Base-by-base conservation (phyloP, 1,140 invertebrate genomes). In the Microplitis demolitor region DNA sequence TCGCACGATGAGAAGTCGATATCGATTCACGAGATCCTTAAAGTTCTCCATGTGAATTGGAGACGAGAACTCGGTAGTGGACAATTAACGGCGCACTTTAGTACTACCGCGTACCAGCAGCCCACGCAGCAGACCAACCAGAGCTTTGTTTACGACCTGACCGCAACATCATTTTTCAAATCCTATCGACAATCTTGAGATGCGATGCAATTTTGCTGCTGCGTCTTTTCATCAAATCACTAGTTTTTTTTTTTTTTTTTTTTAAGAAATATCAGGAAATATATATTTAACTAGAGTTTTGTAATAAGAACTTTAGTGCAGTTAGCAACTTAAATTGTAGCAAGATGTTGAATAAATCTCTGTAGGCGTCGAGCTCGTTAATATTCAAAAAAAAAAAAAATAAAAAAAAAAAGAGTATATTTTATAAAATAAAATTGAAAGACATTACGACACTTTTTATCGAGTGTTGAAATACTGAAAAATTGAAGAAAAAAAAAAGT, bases 131-230 rank as follows among this genome's bases (percentile, higher is more conserved):
- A 45, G 14, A 3, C 64, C 24, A 24, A 24, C 24, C 70, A 33
- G 39, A 75, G 67, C 79, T 82, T 83, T 80, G 79, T 82, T 83
- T 83, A 84, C 80, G 77, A 77, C 62, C 51, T 76, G 71, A 74
- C 56, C 54, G 68, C 77, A 73, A 79, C 78, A 75, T 80, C 79
- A 79, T 77, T 80, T 74, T 76, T 74, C 74, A 76, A 78, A 71
- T 64, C 69, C 72, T 82, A 83, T 82, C 81, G 72, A 73, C 66
- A 68, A 79, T 82, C 81, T 81, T 16, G 56, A 39, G 33, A 4
- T 1, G 31, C 16, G 66, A 68, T 56, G 5, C 45, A 60, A 4
- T 24, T 60, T 11, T 54, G 51, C 51, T 24, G 24, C 24, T 24
- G 24, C 1, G 51, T 54, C 11, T 14, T n/a, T n/a, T 54, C 16